These are phyloP conservation scores for Patella pellucida DNA, from an alignment of 2,888 invertebrate genomes.

Conservation along the genomic window DNA sequence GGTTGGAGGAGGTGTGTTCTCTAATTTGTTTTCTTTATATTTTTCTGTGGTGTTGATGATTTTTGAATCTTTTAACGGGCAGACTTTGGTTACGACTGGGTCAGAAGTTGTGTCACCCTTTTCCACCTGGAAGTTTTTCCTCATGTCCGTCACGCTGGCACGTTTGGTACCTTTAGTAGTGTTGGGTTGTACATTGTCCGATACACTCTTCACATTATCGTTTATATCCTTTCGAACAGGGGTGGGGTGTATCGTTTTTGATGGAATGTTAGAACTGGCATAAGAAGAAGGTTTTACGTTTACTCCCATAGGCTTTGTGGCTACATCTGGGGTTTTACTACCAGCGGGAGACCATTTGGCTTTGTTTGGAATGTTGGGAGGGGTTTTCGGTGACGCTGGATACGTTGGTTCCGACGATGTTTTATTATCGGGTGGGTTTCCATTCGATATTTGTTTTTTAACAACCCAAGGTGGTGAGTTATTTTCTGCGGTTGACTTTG, in stretches of 20 bases:
- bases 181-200: background rate
- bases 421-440: background rate
- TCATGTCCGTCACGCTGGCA: background rate
- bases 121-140: background rate
- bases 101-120: background rate
- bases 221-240: background rate
- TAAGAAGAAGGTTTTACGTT: background rate
- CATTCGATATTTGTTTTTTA: slow-evolving; percentile 12
- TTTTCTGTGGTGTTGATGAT: background rate
- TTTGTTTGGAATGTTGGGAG: background rate
- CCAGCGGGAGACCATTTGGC: background rate
- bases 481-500: too few species aligned
- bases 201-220: background rate
- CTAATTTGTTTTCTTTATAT: background rate
- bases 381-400: background rate
- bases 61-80: background rate
- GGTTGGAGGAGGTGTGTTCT: background rate
- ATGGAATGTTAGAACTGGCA: background rate
- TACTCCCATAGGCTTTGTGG: background rate
- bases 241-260: background rate
- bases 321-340: background rate
- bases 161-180: background rate
- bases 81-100: background rate
- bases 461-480: slow-evolving; percentile 5
- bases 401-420: background rate